phyloP scores from a whole-genome alignment of 2,797 vertebrate species.

The Diplodus puntazzo region DNA sequence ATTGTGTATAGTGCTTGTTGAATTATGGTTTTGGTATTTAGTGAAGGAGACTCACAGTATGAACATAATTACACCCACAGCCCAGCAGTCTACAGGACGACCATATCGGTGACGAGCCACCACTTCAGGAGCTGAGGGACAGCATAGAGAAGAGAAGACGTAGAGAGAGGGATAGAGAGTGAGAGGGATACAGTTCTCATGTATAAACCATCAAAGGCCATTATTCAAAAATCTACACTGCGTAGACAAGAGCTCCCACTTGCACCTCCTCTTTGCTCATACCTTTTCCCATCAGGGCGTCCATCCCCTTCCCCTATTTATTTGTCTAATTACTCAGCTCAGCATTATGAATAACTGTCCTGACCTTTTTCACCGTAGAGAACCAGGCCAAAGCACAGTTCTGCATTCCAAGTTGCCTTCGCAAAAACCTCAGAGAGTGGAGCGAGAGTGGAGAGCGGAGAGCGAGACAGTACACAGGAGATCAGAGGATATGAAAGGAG shows the following conservation, averaged over 20 bases:
- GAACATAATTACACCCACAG: conserved; percentile 91
- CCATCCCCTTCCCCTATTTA: conserved; percentile 65
- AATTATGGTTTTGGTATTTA: conserved; percentile 18
- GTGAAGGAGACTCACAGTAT: conserved; percentile 87
- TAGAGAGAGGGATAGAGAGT: conserved; percentile 19
- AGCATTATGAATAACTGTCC: conserved; percentile 67
- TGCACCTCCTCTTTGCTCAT: conserved; percentile 32
- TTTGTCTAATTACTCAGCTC: conserved; percentile 63
- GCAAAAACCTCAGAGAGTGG: conserved; percentile 46
- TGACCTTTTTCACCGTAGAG: conserved; percentile 57
- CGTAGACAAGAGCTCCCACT: conserved; percentile 28
- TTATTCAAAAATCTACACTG: conserved; percentile 35
- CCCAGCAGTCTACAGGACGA: conserved; percentile 92
- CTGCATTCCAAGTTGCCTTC: conserved; percentile 46
- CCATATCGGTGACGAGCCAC: conserved; percentile 91
- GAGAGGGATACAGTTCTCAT: conserved; percentile 22
- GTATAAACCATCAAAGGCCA: conserved; percentile 19
- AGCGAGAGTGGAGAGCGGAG: conserved; percentile 7
- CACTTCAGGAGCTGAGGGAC: conserved; percentile 88
- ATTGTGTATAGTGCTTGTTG: not conserved
- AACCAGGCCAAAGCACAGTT: conserved; percentile 52
- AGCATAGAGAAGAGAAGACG: conserved; percentile 22
- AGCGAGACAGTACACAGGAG: conserved; percentile 33
- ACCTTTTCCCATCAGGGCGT: conserved; percentile 22
- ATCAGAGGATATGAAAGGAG: conserved; percentile 51